phyloP scores from a whole-genome alignment of 1,140 invertebrate genomes.

The Teleopsis dalmanni region DNA sequence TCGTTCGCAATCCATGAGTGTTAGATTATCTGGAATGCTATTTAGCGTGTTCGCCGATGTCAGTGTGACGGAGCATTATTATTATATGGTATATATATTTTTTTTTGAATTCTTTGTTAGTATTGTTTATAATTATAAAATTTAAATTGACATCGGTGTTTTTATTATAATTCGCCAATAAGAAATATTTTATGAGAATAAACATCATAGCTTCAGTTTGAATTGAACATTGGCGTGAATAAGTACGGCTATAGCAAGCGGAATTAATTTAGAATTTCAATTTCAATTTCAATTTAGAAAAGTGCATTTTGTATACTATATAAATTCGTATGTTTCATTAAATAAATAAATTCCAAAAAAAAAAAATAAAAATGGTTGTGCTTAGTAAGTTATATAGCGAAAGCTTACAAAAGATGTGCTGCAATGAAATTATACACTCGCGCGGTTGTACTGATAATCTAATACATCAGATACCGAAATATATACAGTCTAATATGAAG shows the following conservation, averaged over 20 bases:
- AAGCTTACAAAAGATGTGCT: constrained; percentile 9
- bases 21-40: too few relatives aligned
- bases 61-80: not conserved
- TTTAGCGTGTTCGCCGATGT: too few relatives aligned
- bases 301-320: too few relatives aligned
- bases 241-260: constrained; percentile 4
- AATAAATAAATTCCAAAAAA: too few relatives aligned
- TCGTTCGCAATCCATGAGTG: too few relatives aligned
- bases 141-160: not conserved
- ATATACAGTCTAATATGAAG: constrained; percentile 20
- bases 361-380: constrained; percentile 16
- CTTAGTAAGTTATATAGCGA: constrained; percentile 21
- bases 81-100: not conserved
- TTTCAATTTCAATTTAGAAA: not conserved
- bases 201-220: constrained; percentile 1
- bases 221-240: not conserved
- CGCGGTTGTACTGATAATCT: constrained; percentile 13
- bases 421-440: constrained; percentile 20
- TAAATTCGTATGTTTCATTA: too few relatives aligned
- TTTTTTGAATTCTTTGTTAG: not conserved
- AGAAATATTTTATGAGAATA: not conserved
- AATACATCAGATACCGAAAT: constrained; percentile 13
- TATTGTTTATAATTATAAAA: not conserved
- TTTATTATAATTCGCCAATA: not conserved
- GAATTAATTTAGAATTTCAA: too few relatives aligned